These are phyloP conservation scores for Cryptoleucopteryx plumbea DNA, from an alignment of 2,113 vertebrate genomes.

Conservation along the genomic window DNA sequence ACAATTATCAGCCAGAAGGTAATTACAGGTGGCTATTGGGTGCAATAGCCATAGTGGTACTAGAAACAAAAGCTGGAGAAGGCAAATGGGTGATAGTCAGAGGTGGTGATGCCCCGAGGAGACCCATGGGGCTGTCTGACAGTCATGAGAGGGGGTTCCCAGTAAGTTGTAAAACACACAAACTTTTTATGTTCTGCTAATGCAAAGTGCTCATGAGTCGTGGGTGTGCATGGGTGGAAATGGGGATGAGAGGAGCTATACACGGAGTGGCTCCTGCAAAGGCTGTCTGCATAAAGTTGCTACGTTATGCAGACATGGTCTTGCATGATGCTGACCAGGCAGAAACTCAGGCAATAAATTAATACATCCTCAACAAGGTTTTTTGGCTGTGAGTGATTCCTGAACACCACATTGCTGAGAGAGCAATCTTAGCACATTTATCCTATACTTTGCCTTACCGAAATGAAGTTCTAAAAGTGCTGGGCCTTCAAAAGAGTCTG, in stretches of 20 bases:
- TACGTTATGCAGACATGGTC: neutral
- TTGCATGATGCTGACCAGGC: neutral
- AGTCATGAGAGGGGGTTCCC: neutral
- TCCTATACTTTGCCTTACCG: neutral
- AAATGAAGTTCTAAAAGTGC: neutral
- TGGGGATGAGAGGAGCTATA: neutral
- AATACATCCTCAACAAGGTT: neutral
- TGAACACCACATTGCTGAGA: neutral
- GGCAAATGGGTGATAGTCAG: neutral
- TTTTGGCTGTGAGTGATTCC: neutral
- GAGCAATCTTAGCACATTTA: neutral
- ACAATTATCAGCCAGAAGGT: neutral
- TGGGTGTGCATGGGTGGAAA: neutral
- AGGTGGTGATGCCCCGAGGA: neutral
- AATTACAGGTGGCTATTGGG: neutral
- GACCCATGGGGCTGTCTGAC: neutral
- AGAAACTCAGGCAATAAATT: neutral
- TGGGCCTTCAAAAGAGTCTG: neutral
- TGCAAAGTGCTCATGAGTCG: fast-evolving
- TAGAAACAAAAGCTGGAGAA: neutral
- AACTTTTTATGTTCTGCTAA: neutral
- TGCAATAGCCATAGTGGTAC: neutral
- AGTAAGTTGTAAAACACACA: neutral
- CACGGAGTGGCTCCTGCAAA: neutral
- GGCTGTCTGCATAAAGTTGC: neutral